Percentiles rank a stretch among this genome's conserved stretches.
phyloP scores from a whole-genome alignment of 2,113 vertebrate species.

The Nannospalax galili region DNA sequence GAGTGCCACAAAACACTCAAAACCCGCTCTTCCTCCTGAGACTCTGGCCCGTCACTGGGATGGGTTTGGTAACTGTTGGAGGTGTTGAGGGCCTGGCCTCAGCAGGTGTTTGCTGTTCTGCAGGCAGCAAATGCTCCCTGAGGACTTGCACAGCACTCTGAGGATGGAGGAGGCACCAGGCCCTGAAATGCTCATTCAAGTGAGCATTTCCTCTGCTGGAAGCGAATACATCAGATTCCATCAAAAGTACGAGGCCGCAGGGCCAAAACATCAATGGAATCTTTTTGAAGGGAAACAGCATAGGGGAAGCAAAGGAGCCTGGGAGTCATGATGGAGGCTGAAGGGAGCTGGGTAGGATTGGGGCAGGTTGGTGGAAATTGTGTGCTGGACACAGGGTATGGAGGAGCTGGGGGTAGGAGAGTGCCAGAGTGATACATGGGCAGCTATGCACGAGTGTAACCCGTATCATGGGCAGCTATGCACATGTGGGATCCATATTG shows the following conservation, averaged over 20 bases:
- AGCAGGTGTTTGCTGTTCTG: background rate
- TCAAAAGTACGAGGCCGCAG: no score
- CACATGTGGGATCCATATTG: no score
- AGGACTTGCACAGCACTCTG: background rate
- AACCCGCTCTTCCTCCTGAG: background rate
- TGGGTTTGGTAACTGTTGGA: background rate
- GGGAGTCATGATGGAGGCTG: no score
- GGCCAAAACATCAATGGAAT: no score
- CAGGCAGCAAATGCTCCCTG: background rate
- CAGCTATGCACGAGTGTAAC: background rate
- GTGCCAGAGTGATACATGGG: background rate
- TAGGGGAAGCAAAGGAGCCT: no score
- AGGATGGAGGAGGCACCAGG: no score
- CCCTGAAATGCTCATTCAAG: background rate
- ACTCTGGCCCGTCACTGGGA: background rate
- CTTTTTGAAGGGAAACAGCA: no score
- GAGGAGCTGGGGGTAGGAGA: background rate
- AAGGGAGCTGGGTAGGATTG: background rate
- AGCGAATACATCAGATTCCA: no score
- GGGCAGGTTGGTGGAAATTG: background rate
- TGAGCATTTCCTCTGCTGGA: background rate
- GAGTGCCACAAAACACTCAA: background rate
- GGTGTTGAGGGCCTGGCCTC: background rate
- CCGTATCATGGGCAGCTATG: background rate
- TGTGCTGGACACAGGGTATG: background rate